These are phyloP conservation scores for Zaprionus ghesquierei DNA, from an alignment of 1,140 invertebrate species.

Conservation along the genomic window DNA sequence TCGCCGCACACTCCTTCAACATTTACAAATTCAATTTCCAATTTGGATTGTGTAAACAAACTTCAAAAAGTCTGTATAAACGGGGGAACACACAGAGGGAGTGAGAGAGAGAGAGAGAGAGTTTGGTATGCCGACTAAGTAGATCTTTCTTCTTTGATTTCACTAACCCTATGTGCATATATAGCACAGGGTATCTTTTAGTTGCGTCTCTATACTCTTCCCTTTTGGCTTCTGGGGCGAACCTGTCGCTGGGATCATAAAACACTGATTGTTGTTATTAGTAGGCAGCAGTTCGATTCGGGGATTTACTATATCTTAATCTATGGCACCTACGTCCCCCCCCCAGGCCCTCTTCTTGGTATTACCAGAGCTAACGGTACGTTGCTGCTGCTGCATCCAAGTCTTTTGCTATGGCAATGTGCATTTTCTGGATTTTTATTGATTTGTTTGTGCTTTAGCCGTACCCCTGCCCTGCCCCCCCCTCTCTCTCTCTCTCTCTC, in stretches of 20 bases:
- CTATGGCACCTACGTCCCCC: background rate
- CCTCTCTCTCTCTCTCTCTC: background rate
- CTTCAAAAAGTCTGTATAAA: no score
- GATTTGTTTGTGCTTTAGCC: background rate
- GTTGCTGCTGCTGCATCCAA: background rate
- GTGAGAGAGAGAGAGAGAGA: background rate
- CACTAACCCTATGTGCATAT: no score
- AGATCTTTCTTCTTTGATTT: no score
- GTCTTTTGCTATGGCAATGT: conserved; percentile 8
- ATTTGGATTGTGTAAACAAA: background rate
- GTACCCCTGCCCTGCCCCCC: background rate
- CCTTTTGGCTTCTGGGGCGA: background rate
- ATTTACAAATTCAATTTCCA: background rate
- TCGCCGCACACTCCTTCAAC: background rate
- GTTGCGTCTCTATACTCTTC: background rate
- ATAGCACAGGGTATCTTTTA: background rate
- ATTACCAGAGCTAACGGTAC: no score
- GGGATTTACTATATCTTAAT: conserved; percentile 14
- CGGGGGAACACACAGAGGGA: background rate
- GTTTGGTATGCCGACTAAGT: background rate
- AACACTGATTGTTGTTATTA: conserved; percentile 29
- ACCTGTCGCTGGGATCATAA: conserved; percentile 25
- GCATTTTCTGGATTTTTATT: conserved; percentile 18
- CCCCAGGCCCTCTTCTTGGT: background rate
- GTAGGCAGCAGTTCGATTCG: conserved; percentile 19